Conservation (phyloP, 1,140 invertebrate species). For the Rhopalosiphum padi region DNA sequence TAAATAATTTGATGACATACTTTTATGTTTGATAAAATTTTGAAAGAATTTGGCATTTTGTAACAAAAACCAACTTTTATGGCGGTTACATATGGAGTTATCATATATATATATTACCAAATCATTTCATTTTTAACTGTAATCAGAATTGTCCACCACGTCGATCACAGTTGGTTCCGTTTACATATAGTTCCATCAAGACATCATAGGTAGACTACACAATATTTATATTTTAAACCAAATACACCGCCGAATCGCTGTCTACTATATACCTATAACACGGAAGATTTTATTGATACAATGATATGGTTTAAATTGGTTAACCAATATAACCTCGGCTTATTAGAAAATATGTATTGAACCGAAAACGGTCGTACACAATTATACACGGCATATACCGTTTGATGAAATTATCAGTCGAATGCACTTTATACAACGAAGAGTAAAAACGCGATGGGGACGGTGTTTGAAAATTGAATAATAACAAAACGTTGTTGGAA, state of each 20-base stretch:
- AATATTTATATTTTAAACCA: background rate
- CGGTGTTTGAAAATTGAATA: conserved; percentile 18
- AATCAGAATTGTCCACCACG: too few species aligned
- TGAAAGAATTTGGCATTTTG: too few species aligned
- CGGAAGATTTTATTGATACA: background rate
- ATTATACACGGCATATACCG: background rate
- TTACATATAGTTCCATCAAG: background rate
- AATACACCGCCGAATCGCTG: background rate
- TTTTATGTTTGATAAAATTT: too few species aligned
- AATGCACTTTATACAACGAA: background rate
- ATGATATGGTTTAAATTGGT: background rate
- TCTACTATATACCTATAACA: background rate
- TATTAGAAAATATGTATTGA: background rate
- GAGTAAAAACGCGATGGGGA: conserved; percentile 6
- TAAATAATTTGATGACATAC: too few species aligned
- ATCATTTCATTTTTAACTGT: too few species aligned
- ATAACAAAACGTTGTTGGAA: conserved; percentile 36
- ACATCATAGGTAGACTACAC: background rate
- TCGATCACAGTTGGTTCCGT: background rate
- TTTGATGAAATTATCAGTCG: conserved; percentile 40
- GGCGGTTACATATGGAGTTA: too few species aligned
- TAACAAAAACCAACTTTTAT: too few species aligned
- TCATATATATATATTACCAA: too few species aligned
- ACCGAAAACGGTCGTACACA: background rate
- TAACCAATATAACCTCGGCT: background rate